These are phyloP conservation scores for Plagiodera versicolora DNA, from an alignment of 2,888 invertebrate genomes.

Conservation along the genomic window DNA sequence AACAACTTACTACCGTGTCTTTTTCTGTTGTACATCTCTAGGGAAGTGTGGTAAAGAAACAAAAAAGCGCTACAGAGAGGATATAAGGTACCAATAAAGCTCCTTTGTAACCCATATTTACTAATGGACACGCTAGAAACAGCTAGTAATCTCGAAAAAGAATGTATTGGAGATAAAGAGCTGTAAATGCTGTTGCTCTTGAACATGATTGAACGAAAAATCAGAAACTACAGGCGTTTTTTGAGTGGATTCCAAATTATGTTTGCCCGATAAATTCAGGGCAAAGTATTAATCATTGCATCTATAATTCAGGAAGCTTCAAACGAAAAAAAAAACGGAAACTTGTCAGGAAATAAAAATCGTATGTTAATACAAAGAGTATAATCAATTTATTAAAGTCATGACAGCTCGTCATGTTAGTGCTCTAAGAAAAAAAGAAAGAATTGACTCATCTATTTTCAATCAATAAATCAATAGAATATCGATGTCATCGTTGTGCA, in stretches of 20 bases:
- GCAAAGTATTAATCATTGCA: background rate
- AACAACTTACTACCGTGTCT: background rate
- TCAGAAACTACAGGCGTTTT: background rate
- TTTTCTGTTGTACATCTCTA: background rate
- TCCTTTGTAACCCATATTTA: background rate
- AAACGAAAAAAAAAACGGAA: background rate
- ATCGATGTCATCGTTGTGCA: too few relatives aligned
- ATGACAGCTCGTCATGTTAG: too few relatives aligned
- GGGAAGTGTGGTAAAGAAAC: background rate
- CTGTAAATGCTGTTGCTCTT: background rate
- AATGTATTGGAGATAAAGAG: background rate
- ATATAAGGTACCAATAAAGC: background rate
- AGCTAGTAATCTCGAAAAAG: background rate
- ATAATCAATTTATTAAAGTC: too few relatives aligned
- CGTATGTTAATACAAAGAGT: too few relatives aligned
- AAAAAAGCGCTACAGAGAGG: background rate
- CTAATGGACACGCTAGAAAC: background rate
- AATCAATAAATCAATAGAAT: too few relatives aligned
- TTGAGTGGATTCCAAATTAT: background rate
- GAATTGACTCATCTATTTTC: too few relatives aligned
- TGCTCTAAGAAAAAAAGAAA: too few relatives aligned
- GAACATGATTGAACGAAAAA: background rate
- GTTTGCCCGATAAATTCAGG: background rate
- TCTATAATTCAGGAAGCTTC: background rate
- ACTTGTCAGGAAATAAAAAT: background rate